These are phyloP conservation scores for Xestoiulus laeticollis DNA, from an alignment of 2,888 invertebrate species.

Conservation along the genomic window DNA sequence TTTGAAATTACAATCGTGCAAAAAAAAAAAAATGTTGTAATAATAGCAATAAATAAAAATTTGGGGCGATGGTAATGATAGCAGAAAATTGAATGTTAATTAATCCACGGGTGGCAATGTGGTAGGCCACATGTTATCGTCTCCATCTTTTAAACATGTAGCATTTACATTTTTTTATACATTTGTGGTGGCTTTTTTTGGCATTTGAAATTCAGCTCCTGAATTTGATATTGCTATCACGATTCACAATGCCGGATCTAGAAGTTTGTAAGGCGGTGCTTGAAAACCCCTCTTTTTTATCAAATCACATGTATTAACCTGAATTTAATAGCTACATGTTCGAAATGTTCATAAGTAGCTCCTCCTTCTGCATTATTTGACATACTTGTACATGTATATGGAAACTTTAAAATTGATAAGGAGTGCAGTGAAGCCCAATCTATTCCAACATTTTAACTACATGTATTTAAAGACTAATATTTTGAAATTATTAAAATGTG, in stretches of 20 bases:
- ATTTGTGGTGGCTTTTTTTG: not conserved
- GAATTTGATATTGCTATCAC: not conserved
- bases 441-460: too few relatives aligned
- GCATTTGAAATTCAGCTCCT: not conserved
- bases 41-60: not conserved
- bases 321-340: not conserved
- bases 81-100: not conserved
- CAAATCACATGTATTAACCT: not conserved
- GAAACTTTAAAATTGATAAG: too few relatives aligned
- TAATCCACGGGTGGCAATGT: not conserved
- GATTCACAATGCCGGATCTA: not conserved
- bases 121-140: not conserved
- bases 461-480: too few relatives aligned
- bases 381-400: too few relatives aligned
- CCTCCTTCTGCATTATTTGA: not conserved
- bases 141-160: not conserved
- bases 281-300: not conserved
- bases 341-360: not conserved
- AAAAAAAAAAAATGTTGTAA: not conserved
- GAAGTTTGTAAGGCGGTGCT: not conserved
- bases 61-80: not conserved
- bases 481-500: too few relatives aligned
- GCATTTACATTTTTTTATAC: not conserved
- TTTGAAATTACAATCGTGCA: too few relatives aligned
- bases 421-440: too few relatives aligned